Evolutionary conservation across 1,140 invertebrate species (phyloP), one percentile per base, ranked within the genome.

Genomic region (Drosophila pectinifera): DNA sequence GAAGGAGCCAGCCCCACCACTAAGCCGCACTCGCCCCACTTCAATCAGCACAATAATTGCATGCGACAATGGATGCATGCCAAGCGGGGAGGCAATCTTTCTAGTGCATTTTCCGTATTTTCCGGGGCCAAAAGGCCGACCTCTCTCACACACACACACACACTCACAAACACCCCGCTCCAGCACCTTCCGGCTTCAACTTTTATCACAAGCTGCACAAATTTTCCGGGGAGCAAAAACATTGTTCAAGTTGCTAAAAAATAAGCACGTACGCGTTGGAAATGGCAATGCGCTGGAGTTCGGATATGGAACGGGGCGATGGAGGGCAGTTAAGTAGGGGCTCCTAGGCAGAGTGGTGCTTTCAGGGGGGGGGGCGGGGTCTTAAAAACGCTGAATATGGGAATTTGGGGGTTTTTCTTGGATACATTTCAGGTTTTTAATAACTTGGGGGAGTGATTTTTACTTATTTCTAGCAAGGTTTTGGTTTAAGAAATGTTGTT

Each of bases 221-320:
- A 78, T 75, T 80, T 82, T 69, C 80, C 80, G 43, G 65, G 65
- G 54, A 73, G 78, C 78, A 73, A 84, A 76, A 84, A 75, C 65
- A 80, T 73, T 86, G 86, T 78, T 83, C 43, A 86, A 89, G 79
- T 83, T 80, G 86, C 78, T 83, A 80, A 81, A 86, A 80, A 90
- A 90, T 80, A 78, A 83, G 73, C 86, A 90, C 88, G 86, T 90
- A 83, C 84, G 78, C 70, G 77, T 65, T 84, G 73, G 36, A 89
- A 88, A 88, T 78, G 62, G 75, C 64, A 46, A 57, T 73, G 61
- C 56, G 61, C 51, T 28, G 28, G 43, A 36, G 51, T 43, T 55
- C 8, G 20, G 3, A 14, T 31, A 56, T n/a, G 75, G 31, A 46
- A 31, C 49, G 39, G 22, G 36, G 34, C 28, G 45, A 41, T 45